Percentiles rank a stretch among this genome's conserved stretches.
Evolutionary conservation across 2,113 vertebrate species (phyloP).

Genomic region (Prolemur simus): DNA sequence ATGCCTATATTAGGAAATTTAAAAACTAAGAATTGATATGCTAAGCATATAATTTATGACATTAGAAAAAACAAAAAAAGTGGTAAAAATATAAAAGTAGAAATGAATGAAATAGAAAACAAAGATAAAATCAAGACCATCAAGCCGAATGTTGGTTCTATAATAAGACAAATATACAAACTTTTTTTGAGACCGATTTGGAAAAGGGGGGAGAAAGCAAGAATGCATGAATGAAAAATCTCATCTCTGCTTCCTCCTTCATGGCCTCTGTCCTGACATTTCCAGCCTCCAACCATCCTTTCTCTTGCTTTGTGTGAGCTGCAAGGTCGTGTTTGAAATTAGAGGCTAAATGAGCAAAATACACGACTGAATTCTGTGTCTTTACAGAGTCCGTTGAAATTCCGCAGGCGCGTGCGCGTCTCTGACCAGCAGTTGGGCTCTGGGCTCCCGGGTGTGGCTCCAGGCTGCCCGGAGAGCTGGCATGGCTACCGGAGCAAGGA

Average conservation of each 20-base stretch:
- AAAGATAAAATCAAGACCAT: neutral
- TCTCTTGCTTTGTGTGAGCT: neutral
- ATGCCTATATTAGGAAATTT: neutral
- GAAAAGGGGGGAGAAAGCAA: neutral
- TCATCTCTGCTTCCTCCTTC: neutral
- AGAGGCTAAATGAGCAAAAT: neutral
- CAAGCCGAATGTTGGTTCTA: neutral
- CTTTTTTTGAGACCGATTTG: neutral
- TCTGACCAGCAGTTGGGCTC: neutral
- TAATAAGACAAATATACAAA: neutral
- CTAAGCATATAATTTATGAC: neutral
- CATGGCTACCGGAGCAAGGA: neutral
- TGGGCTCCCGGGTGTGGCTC: neutral
- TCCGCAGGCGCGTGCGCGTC: too few species aligned
- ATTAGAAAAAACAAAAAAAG: neutral
- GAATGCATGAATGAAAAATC: neutral
- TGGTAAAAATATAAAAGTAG: neutral
- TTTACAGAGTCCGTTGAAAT: neutral
- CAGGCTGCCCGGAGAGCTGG: neutral
- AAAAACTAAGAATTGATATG: neutral
- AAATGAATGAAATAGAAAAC: conserved; percentile 43
- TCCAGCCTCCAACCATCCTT: too few species aligned
- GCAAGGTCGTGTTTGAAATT: neutral
- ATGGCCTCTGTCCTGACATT: neutral
- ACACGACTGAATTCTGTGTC: neutral